Evolutionary conservation across 2,888 invertebrate genomes (phyloP).

Genomic region (Pandemis cinnamomeana): DNA sequence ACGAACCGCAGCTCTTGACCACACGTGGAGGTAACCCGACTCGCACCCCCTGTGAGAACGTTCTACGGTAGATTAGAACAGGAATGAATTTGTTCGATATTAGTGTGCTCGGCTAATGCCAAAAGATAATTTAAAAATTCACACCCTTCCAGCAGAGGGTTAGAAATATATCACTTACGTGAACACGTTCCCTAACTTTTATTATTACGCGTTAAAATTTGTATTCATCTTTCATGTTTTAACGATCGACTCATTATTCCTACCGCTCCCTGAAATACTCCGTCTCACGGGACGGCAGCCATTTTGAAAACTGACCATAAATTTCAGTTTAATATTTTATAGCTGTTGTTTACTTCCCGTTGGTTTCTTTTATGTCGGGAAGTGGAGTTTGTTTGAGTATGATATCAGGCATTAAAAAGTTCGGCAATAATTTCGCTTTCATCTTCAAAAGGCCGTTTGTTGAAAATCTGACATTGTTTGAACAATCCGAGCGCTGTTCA

Average conservation of each 20-base stretch:
- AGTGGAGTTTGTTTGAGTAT: slow-evolving; percentile 38
- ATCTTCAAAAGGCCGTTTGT: background rate
- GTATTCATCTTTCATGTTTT: slow-evolving; percentile 12
- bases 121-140: background rate
- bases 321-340: slow-evolving; percentile 41
- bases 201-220: background rate
- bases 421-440: slow-evolving; percentile 10
- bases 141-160: background rate
- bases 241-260: slow-evolving; percentile 15
- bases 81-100: too few species aligned
- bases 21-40: too few species aligned
- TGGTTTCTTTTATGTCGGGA: slow-evolving; percentile 27
- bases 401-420: slow-evolving; percentile 34
- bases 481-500: background rate
- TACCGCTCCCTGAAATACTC: slow-evolving; percentile 17
- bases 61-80: too few species aligned
- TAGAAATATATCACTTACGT: background rate
- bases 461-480: background rate
- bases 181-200: background rate
- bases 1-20: too few species aligned
- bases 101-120: too few species aligned
- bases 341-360: slow-evolving; percentile 30
- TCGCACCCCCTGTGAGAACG: too few species aligned
- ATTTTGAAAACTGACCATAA: slow-evolving; percentile 38
- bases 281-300: slow-evolving; percentile 25